A percentile compares a stretch with the other conserved stretches of the same genome.
These are phyloP conservation scores for Luidia sarsii DNA, from an alignment of 53 echinoderm and acorn worm species.

Conservation along the genomic window DNA sequence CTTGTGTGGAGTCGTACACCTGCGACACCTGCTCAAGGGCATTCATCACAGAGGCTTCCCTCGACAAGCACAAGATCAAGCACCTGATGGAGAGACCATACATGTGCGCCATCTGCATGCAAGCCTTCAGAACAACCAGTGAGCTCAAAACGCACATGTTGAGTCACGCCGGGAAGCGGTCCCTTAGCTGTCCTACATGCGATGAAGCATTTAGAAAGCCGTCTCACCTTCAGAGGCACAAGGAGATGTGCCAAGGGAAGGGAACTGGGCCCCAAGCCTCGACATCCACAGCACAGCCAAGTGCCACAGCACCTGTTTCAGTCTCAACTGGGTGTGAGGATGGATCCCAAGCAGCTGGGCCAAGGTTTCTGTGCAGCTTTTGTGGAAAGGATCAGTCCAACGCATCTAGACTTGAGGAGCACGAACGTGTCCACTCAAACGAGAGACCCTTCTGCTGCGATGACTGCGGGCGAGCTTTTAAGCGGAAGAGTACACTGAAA, in stretches of 20 bases:
- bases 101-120: constrained; percentile 17
- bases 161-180: not conserved
- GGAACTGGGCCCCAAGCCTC: not conserved
- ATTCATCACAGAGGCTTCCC: not conserved
- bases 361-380: too few relatives aligned
- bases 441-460: not conserved
- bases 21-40: constrained; percentile 17
- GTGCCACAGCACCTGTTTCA: not conserved
- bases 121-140: constrained; percentile 17
- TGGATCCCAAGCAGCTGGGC: too few relatives aligned
- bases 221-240: not conserved
- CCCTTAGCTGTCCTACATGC: not conserved
- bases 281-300: not conserved
- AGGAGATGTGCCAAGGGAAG: constrained; percentile 10
- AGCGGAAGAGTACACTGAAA: not conserved
- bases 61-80: constrained; percentile 9
- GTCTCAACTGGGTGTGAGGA: not conserved
- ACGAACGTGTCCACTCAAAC: not conserved
- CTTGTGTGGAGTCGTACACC: not conserved
- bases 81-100: constrained; percentile 12
- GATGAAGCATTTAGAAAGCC: not conserved
- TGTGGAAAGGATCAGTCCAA: too few relatives aligned
- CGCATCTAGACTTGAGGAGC: not conserved
- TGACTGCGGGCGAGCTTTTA: not conserved
- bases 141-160: constrained; percentile 26